phyloP scores from a whole-genome alignment of 37 sponge, comb jelly and placozoan genomes.

The Halichondria panicea region DNA sequence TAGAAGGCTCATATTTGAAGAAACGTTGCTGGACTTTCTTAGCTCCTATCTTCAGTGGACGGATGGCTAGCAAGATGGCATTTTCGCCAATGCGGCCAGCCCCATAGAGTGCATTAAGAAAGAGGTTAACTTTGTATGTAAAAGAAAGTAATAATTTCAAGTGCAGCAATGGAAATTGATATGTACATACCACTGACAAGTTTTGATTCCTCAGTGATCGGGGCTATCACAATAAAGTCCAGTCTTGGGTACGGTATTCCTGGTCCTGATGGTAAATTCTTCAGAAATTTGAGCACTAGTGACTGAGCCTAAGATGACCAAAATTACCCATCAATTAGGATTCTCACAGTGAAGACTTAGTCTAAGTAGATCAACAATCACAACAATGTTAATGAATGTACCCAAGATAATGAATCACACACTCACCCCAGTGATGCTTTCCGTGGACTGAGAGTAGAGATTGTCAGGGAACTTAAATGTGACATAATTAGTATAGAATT shows the following conservation, averaged over 20 bases:
- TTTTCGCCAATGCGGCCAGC: not conserved
- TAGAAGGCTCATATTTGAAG: slow-evolving; percentile 20
- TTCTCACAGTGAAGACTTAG: no score
- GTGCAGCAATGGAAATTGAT: no score
- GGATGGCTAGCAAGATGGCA: slow-evolving; percentile 29
- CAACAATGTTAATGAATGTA: no score
- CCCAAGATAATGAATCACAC: no score
- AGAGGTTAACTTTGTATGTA: slow-evolving; percentile 11
- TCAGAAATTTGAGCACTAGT: no score
- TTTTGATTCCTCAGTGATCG: slow-evolving; percentile 28
- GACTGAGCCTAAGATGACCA: no score
- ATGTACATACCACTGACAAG: slow-evolving; percentile 12
- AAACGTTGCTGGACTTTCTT: not conserved
- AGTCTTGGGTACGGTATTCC: not conserved
- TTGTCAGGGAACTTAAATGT: not conserved
- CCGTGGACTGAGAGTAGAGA: not conserved
- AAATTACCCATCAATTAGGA: no score
- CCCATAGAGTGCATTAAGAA: slow-evolving; percentile 5
- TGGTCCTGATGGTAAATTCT: no score
- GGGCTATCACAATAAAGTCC: slow-evolving; percentile 38
- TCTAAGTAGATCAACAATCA: no score
- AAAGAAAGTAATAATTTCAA: no score
- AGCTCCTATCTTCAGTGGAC: slow-evolving; percentile 33
- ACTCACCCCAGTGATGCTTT: slow-evolving; percentile 1
- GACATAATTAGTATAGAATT: slow-evolving; percentile 19